Evolutionary conservation across 2,113 vertebrate genomes (phyloP).

Genomic region (Porphyrio hochstetteri): DNA sequence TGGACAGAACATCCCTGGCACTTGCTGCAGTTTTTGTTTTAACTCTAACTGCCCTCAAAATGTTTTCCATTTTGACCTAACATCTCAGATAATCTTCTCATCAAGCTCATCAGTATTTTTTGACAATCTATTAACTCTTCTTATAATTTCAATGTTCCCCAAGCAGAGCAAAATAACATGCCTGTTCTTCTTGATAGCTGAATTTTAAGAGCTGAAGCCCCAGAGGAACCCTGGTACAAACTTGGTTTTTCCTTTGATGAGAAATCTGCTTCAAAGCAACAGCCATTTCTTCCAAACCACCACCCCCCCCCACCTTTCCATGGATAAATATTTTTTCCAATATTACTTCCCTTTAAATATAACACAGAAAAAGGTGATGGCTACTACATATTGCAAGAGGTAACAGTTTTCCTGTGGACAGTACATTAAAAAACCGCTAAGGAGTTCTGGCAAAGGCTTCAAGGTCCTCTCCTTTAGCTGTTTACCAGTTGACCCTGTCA

Average conservation of each 20-base stretch:
- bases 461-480: background rate
- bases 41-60: background rate
- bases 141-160: background rate
- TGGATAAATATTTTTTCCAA: background rate
- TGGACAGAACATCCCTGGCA: background rate
- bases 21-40: background rate
- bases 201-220: background rate
- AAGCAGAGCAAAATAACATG: background rate
- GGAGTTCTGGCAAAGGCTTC: background rate
- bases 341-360: background rate
- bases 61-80: background rate
- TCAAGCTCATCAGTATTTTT: background rate
- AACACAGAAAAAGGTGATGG: background rate
- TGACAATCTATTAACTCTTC: background rate
- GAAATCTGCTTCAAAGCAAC: background rate
- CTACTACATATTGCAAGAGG: background rate
- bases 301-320: background rate
- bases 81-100: background rate
- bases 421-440: background rate
- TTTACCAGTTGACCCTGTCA: background rate
- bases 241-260: background rate
- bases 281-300: background rate
- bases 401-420: background rate
- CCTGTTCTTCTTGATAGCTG: background rate
- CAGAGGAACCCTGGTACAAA: background rate